These are phyloP conservation scores for Hydraecia micacea DNA, from an alignment of 2,888 invertebrate genomes.

Conservation along the genomic window DNA sequence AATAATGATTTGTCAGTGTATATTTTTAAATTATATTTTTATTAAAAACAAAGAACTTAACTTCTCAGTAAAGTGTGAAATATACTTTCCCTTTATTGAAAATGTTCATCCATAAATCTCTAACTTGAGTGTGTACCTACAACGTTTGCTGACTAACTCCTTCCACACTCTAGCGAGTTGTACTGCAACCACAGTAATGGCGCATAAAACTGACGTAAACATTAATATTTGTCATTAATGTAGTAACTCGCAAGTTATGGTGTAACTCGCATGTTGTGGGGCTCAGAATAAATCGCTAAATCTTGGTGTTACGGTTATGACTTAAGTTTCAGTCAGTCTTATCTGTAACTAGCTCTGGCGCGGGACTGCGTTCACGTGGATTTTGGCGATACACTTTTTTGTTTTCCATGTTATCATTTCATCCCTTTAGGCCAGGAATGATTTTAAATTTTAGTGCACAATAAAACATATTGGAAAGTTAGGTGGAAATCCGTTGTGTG, in stretches of 20 bases:
- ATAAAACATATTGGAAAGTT: neutral
- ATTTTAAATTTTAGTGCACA: neutral
- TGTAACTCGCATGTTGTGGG: conserved; percentile 1
- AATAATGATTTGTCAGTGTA: too few species aligned
- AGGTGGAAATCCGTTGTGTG: neutral
- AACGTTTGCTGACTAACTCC: neutral
- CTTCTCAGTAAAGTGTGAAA: neutral
- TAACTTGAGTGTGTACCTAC: neutral
- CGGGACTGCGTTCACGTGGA: too few species aligned
- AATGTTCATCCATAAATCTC: neutral
- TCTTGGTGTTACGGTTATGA: neutral
- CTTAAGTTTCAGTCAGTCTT: neutral
- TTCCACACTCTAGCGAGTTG: fast-evolving
- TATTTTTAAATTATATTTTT: too few species aligned
- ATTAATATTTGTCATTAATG: conserved; percentile 15
- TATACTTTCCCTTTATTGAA: neutral
- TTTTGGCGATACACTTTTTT: neutral
- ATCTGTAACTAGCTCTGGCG: conserved; percentile 1
- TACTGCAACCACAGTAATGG: neutral
- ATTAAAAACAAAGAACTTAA: neutral
- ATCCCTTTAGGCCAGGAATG: neutral
- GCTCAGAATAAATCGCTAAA: neutral
- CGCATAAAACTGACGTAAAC: conserved; percentile 10
- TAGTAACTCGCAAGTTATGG: conserved; percentile 4
- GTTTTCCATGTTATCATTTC: neutral